Evolutionary conservation across 2,888 invertebrate genomes (phyloP).

Genomic region (Meteorus cinctellus): DNA sequence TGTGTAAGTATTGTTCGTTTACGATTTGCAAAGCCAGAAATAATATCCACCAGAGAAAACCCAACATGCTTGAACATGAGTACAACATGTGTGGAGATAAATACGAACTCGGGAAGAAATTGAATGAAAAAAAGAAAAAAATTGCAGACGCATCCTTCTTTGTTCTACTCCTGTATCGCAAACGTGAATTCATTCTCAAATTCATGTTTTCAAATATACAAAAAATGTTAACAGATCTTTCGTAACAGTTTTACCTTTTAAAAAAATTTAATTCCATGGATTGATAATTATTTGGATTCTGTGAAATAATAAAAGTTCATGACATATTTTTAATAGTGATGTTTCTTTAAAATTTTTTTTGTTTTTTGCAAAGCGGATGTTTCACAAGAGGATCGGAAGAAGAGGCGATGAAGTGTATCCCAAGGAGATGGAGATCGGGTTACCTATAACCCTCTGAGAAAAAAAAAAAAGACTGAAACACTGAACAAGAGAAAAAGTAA

Average conservation of each 20-base stretch:
- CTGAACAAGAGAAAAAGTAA: constrained; percentile 44
- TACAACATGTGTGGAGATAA: constrained; percentile 25
- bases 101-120: constrained; percentile 4
- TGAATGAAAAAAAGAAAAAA: background rate
- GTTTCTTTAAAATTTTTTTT: background rate
- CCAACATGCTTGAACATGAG: background rate
- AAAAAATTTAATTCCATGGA: background rate
- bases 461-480: background rate
- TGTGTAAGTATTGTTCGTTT: too few species aligned
- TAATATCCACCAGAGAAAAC: constrained; percentile 2
- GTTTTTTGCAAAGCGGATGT: background rate
- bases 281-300: background rate
- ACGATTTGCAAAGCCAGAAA: too few species aligned
- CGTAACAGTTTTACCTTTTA: too few species aligned
- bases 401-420: constrained; percentile 11
- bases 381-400: constrained; percentile 5
- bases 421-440: background rate
- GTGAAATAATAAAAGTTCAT: background rate
- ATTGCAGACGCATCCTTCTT: background rate
- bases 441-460: background rate
- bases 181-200: background rate
- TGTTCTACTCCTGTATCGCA: background rate
- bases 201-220: too few species aligned
- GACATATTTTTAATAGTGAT: too few species aligned
- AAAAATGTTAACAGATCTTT: too few species aligned